These are phyloP conservation scores for Bujurquina vittata DNA, from an alignment of 2,113 vertebrate genomes.

Conservation along the genomic window DNA sequence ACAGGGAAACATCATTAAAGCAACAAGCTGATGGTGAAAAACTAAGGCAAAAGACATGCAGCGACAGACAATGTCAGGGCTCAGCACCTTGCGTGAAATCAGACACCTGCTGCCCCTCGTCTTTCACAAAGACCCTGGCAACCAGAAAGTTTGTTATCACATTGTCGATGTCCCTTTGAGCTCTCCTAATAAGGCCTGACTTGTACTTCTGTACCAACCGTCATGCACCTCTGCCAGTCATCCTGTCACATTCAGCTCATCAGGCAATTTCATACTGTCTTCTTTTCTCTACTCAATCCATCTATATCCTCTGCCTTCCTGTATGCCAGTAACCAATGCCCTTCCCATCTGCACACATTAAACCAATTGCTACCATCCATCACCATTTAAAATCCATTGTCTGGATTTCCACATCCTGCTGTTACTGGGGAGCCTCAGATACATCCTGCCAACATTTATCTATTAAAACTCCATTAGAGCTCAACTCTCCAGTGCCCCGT, in stretches of 20 bases:
- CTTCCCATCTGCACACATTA: constrained; percentile 38
- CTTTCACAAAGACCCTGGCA: constrained; percentile 2
- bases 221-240: constrained; percentile 21
- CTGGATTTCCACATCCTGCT: constrained; percentile 66
- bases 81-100: constrained; percentile 31
- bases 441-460: constrained; percentile 69
- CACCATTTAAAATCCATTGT: constrained; percentile 71
- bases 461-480: constrained; percentile 74
- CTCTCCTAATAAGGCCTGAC: constrained; percentile 44
- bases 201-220: constrained; percentile 1
- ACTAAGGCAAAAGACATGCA: background rate
- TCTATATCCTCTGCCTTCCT: constrained; percentile 33
- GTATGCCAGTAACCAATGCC: constrained; percentile 30
- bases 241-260: constrained; percentile 5
- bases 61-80: constrained; percentile 23
- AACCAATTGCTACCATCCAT: constrained; percentile 61
- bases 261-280: background rate
- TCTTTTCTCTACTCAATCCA: constrained; percentile 1
- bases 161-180: constrained; percentile 39
- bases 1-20: constrained; percentile 54
- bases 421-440: constrained; percentile 54
- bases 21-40: constrained; percentile 22
- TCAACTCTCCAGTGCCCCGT: background rate
- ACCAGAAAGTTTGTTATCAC: constrained; percentile 40
- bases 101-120: constrained; percentile 33